These are phyloP conservation scores for Nomada ruficornis DNA, from an alignment of 2,888 invertebrate species.

Conservation along the genomic window DNA sequence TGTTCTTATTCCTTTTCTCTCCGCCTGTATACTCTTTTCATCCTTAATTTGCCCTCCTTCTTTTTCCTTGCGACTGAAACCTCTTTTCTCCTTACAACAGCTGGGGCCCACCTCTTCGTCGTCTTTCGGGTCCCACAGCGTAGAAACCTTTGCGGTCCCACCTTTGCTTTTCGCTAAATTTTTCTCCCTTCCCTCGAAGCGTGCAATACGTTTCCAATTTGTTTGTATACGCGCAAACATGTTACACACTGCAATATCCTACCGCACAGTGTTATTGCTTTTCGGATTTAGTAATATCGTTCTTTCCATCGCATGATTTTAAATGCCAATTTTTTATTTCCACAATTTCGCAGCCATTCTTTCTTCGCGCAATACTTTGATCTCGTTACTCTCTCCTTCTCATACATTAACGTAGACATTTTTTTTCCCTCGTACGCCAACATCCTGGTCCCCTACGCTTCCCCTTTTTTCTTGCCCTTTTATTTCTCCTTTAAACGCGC, in stretches of 20 bases:
- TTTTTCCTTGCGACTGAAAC: not conserved
- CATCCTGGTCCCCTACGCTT: not conserved
- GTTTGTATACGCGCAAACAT: not conserved
- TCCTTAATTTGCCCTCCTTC: not conserved
- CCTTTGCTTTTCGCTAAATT: too few relatives aligned
- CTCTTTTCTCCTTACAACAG: conserved; percentile 20
- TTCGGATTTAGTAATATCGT: too few relatives aligned
- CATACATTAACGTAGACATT: not conserved
- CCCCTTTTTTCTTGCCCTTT: conserved; percentile 1
- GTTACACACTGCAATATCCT: too few relatives aligned
- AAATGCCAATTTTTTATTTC: too few relatives aligned
- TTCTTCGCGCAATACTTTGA: not conserved
- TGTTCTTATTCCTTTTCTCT: conserved; percentile 34
- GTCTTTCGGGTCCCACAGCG: conserved; percentile 21
- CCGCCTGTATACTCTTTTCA: not conserved
- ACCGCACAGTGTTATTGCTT: too few relatives aligned
- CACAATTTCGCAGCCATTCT: too few relatives aligned
- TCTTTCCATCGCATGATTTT: too few relatives aligned
- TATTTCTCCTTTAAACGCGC: conserved; percentile 25
- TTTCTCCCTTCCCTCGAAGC: too few relatives aligned
- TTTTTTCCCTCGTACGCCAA: not conserved
- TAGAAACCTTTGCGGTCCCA: conserved; percentile 48
- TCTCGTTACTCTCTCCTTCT: not conserved
- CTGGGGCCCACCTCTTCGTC: conserved; percentile 13
- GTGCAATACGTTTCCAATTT: too few relatives aligned